Base-by-base conservation (phyloP, 2,113 vertebrate species). In the Pholis gunnellus region DNA sequence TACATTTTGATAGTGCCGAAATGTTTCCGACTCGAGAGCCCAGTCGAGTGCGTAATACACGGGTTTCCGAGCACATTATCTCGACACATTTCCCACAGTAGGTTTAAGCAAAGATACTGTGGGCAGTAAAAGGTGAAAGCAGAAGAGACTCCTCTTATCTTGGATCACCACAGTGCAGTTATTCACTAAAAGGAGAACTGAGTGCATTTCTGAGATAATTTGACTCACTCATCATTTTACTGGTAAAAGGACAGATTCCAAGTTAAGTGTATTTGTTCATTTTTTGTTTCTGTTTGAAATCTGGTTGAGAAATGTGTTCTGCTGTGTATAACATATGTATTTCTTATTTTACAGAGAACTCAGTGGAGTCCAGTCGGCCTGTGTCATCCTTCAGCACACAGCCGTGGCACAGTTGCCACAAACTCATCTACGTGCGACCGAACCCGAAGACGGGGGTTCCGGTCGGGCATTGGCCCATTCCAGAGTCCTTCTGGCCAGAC, bases 401-500 rank as follows among this genome's bases (percentile, higher is more conserved):
- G 57, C 96, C 96, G 61, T 99, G 98, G 98, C 97, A 99, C 92
- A 98, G 96, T 87, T 99, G 98, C 94, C 98, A 98, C 91, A 99
- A 98, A 91, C 97, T 99, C 82, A 99, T 99, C 88, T 99, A 99
- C 67, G 97, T 99, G 69, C 95, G 98, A 78, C 97, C 98, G 18
- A 99, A 99, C 88, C 98, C 97, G 78, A 99, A 99, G 95, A 98
- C 98, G 0, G 98, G 98, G 6, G 97, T 99, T 84, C 98, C 98
- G 72, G 96, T 99, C 73, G 98, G 98, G 61, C 98, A 99, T 61
- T 99, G 98, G 98, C 98, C 98, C 79, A 97, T 99, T 85, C 97
- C 98, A 50, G 98, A 99, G 87, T 97, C 98, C 63, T 99, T 99
- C 88, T 99, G 98, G 98, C 98, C 98, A 34, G 98, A 99, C 95